Evolutionary conservation across 2,888 invertebrate genomes (phyloP), one percentile per base, ranked within the genome.

Genomic region (Caenorhabditis becei): DNA sequence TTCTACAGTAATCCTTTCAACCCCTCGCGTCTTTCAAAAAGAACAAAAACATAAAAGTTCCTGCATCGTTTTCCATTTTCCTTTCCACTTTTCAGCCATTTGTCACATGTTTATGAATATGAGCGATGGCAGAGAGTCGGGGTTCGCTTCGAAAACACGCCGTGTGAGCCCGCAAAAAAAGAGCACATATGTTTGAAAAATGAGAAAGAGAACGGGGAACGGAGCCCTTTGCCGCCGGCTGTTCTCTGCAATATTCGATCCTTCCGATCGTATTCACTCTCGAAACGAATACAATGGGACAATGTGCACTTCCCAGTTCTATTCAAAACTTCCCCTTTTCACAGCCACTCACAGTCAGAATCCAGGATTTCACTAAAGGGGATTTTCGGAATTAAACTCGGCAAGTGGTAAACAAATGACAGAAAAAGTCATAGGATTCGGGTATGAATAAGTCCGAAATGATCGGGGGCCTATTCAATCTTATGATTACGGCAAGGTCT

Each of bases 31-130:
- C 16, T 41, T 14, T 14, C 16, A 2, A 14, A 14, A 41, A 41
- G 14, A 41, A 41, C 35, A 26, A 32, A 58, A 32, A 58, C 7
- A 8, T n/a, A 18, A 20, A 58, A 58, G 44, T 35, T 47, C 32
- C 47, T 32, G 20, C 28, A 14, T n/a, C 63, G 18, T 23, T 23
- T 16, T 20, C 41, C 37, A 10, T 35, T 20, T 7, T 11, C 14
- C 24, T 51, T 51, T 51, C 20, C 54, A 28, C 44, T 65, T 35
- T 65, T 47, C 47, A 53, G 47, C 58, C 63, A 32, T 63, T 72
- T 44, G 49, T 61, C 70, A 70, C 53, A 70, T 70, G 70, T 62
- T 62, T 71, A 71, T 71, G 71, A 71, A 71, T 71, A 71, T 62
- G 71, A 71, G 71, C 61, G 61, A 70, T 61, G 61, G 51, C 23